phyloP scores from a whole-genome alignment of 2,113 vertebrate species.

The Ptyas mucosa region DNA sequence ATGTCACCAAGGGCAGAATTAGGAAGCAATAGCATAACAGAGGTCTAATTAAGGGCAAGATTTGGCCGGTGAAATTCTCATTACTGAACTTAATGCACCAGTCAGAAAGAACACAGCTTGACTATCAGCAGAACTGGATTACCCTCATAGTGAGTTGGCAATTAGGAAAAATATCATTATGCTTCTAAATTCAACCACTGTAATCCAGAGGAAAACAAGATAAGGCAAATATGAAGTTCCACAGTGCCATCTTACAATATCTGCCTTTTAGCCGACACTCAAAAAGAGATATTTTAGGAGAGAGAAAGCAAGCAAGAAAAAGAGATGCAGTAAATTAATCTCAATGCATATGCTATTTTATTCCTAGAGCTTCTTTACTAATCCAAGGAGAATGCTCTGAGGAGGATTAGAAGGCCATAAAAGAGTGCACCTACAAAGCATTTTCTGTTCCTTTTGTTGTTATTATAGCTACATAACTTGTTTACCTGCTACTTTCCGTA shows the following conservation, averaged over 20 bases:
- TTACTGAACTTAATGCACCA: constrained; percentile 47
- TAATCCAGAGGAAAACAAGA: constrained; percentile 45
- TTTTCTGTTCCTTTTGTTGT: constrained; percentile 36
- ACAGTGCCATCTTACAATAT: constrained; percentile 42
- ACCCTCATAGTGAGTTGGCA: constrained; percentile 48
- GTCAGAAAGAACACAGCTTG: constrained; percentile 56
- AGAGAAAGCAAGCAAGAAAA: not conserved
- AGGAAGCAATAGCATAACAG: constrained; percentile 15
- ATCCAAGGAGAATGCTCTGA: constrained; percentile 47
- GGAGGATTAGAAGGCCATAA: constrained; percentile 42
- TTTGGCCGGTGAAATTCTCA: constrained; percentile 27
- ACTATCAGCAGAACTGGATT: constrained; percentile 54
- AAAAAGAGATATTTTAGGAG: not conserved
- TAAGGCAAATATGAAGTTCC: constrained; percentile 40
- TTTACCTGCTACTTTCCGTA: constrained; percentile 35
- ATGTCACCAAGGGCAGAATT: constrained; percentile 31
- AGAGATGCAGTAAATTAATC: constrained; percentile 24
- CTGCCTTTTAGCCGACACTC: constrained; percentile 39
- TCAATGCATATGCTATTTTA: constrained; percentile 50
- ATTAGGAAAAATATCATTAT: constrained; percentile 25
- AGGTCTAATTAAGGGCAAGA: constrained; percentile 43
- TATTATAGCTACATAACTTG: constrained; percentile 40
- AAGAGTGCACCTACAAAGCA: constrained; percentile 58
- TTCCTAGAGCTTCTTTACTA: constrained; percentile 39
- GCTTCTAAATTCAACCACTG: constrained; percentile 47